Base-by-base conservation (phyloP, 2,888 invertebrate genomes). In the Lacanobia oleracea region DNA sequence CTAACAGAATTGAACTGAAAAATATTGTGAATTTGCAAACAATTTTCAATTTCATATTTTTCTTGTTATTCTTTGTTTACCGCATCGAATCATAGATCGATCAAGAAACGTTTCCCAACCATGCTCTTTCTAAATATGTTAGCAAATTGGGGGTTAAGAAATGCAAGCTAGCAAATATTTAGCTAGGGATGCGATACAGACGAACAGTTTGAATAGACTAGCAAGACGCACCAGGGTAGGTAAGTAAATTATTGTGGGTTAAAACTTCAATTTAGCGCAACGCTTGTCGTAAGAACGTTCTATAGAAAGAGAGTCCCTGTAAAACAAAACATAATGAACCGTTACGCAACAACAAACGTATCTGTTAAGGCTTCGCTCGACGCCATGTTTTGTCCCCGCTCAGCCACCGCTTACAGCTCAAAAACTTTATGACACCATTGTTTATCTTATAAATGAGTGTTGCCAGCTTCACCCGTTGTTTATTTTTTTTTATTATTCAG, bases 341-440 rank as follows among this genome's bases (percentile, higher is more conserved):
- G 27, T 45, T 63, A 50, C 12, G 50, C 23, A 60, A 71, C 40
- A 71, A 67, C 45, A 62, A 71, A 50, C 40, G 56, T 65, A 69
- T 70, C 67, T 64, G 48, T 53, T 43, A 45, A 57, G 40, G 64
- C 63, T 43, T 59, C 59, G 54, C 51, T 69, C 60, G 59, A 43
- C 54, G 65, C 63, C 14, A 66, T 67, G 68, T 75, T 79, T 79
- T 71, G 72, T 82, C 66, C 68, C 53, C 69, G 60, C 62, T 75
- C 67, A 61, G 51, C 63, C 54, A 33, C 50, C 60, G 67, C 70
- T 79, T 75, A 72, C 67, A 79, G 61, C 53, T 82, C 67, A 64
- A 82, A 84, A 85, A 82, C 85, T 85, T 85, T 75, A 75, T 64
- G 85, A 75, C 67, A 61, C 61, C 67, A 72, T 85, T 82, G 85